These are phyloP conservation scores for Helarctos malayanus DNA, from an alignment of 2,797 vertebrate species.

Conservation along the genomic window DNA sequence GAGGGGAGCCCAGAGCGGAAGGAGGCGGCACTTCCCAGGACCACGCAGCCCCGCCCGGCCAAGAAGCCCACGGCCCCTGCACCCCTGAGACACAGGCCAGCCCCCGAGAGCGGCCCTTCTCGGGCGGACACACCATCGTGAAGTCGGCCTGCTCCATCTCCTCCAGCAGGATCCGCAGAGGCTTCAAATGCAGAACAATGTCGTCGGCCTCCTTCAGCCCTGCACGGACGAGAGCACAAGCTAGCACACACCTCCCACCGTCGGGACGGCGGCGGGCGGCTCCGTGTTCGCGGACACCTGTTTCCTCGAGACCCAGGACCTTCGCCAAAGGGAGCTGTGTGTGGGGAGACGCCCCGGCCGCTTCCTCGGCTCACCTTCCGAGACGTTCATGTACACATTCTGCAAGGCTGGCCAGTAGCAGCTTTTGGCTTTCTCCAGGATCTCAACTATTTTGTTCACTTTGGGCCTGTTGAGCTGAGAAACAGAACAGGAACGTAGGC, in stretches of 20 bases:
- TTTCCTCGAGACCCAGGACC: neutral
- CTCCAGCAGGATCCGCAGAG: slow-evolving; percentile 86
- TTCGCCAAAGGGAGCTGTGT: fast-evolving
- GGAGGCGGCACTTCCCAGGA: neutral
- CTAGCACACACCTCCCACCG: fast-evolving
- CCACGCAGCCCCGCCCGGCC: fast-evolving
- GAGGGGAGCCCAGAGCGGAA: neutral
- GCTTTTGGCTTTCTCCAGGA: slow-evolving; percentile 88
- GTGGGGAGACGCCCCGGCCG: fast-evolving
- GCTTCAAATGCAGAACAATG: slow-evolving; percentile 88
- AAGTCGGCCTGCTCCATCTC: slow-evolving; percentile 89
- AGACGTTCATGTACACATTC: slow-evolving; percentile 84
- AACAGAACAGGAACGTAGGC: fast-evolving
- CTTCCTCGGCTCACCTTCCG: slow-evolving; percentile 79
- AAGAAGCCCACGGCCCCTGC: fast-evolving
- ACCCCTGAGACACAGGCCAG: fast-evolving
- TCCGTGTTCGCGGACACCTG: fast-evolving
- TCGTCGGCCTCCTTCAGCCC: slow-evolving; percentile 90
- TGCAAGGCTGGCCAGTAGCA: slow-evolving; percentile 89
- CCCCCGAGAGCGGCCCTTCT: fast-evolving
- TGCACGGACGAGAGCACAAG: slow-evolving; percentile 43
- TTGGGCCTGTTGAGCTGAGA: slow-evolving; percentile 87
- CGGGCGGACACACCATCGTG: slow-evolving; percentile 56
- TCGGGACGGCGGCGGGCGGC: fast-evolving
- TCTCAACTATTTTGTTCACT: slow-evolving; percentile 86